Base-by-base conservation (phyloP, 2,113 vertebrate species). In the Pangasianodon gigas region DNA sequence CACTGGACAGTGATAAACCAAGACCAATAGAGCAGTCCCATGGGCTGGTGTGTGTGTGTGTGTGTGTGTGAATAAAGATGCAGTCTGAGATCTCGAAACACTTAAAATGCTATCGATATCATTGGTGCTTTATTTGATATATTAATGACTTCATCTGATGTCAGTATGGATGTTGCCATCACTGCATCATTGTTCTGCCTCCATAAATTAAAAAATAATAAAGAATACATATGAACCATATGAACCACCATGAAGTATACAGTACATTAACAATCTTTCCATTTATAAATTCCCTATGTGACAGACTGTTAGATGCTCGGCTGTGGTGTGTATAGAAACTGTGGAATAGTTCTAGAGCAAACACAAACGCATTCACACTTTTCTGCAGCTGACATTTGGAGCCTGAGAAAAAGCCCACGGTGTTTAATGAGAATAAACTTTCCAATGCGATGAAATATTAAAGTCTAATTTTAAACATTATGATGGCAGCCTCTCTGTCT, bases 381-480 rank as follows among this genome's bases (percentile, higher is more conserved):
- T 96, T 96, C 95, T 96, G 95, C 96, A 16, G 95, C 92, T 96
- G 96, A 97, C 97, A 97, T 97, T 97, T 97, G 96, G 96, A 96
- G 95, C 95, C 95, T 94, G 87, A 94, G 95, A 95, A 95, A 96
- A 96, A 96, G 95, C 95, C 95, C 95, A 96, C 95, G 93, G 94
- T 89, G 95, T 97, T 97, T 97, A 96, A 97, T 96, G 96, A 97
- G 95, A 97, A 96, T 96, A 97, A 97, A 97, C 96, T 96, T 96
- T 94, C 95, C 96, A 93, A 94, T 95, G 96, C 96, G 96, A 97
- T 97, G 96, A 97, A 97, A 97, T 97, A 97, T 97, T 97, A 97
- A 97, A 97, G 96, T 97, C 96, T 96, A 97, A 97, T 97, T 97
- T 97, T 97, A 97, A 97, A 97, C 96, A 97, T 97, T 97, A 97